A percentile compares a stretch with the other conserved stretches of the same genome.
phyloP scores from a whole-genome alignment of 2,113 vertebrate species.

The Scortum barcoo region DNA sequence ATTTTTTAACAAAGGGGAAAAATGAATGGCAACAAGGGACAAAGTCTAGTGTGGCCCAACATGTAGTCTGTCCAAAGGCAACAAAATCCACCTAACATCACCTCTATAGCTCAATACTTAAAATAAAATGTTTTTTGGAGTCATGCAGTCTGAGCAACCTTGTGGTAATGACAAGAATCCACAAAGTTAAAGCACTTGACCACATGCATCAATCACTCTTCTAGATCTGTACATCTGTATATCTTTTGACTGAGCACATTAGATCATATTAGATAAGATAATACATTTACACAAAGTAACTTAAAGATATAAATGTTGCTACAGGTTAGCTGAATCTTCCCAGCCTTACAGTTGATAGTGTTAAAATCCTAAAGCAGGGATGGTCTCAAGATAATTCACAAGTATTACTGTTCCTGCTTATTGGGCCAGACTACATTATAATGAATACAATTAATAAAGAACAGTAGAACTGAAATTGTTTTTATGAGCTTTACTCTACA shows the following conservation, averaged over 20 bases:
- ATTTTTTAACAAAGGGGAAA: too few species aligned
- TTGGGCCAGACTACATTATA: constrained; percentile 39
- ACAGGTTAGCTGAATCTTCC: not conserved
- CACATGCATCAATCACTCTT: not conserved
- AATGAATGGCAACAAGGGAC: not conserved
- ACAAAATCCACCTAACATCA: constrained; percentile 10
- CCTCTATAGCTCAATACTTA: not conserved
- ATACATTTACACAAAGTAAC: constrained; percentile 1
- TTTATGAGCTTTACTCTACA: constrained; percentile 50
- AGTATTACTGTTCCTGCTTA: constrained; percentile 42
- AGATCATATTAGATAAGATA: not conserved
- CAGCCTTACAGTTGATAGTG: not conserved
- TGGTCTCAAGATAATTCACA: constrained; percentile 32
- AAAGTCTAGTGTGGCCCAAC: not conserved
- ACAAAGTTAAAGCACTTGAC: constrained; percentile 9
- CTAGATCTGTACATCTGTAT: not conserved
- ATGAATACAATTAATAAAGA: constrained; percentile 67
- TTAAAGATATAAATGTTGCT: constrained; percentile 3
- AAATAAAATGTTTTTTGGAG: constrained; percentile 19
- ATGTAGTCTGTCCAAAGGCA: constrained; percentile 24
- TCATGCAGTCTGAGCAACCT: constrained; percentile 24
- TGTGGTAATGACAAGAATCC: not conserved
- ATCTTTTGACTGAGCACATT: not conserved
- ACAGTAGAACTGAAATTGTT: constrained; percentile 50
- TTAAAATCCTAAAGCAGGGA: constrained; percentile 15